Conservation (phyloP, 2,113 vertebrate species). For the Mormyrus iriodes region DNA sequence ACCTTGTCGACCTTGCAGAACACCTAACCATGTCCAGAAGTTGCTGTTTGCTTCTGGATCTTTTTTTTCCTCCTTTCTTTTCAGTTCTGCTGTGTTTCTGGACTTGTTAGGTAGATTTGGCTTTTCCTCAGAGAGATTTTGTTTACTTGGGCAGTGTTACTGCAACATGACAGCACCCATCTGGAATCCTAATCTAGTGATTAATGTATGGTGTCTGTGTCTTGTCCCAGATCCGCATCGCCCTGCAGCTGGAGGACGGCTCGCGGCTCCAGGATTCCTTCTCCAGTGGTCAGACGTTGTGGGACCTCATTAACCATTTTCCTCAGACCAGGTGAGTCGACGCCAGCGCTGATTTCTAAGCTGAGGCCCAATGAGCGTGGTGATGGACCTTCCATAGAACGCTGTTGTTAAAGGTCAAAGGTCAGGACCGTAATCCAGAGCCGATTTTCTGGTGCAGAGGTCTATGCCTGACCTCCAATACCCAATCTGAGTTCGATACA, state of each 20-base stretch:
- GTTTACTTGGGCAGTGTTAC: neutral
- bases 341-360: neutral
- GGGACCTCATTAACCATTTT: slow-evolving; percentile 83
- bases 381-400: neutral
- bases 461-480: neutral
- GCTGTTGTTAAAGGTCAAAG: neutral
- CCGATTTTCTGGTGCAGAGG: neutral
- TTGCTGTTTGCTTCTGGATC: neutral
- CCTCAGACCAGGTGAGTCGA: slow-evolving; percentile 71
- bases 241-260: slow-evolving; percentile 81
- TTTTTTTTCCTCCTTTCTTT: too few species aligned
- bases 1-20: neutral
- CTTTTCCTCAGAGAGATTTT: neutral
- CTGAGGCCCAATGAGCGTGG: neutral
- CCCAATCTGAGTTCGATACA: neutral
- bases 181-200: neutral
- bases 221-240: slow-evolving; percentile 72
- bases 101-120: slow-evolving; percentile 5
- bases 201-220: neutral
- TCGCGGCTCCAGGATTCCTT: slow-evolving; percentile 78
- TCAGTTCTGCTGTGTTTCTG: neutral
- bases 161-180: neutral
- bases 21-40: neutral
- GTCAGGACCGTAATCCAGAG: neutral
- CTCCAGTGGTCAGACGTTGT: slow-evolving; percentile 72